Evolutionary conservation across 2,888 invertebrate species (phyloP).

Genomic region (Lasioglossum calceatum): DNA sequence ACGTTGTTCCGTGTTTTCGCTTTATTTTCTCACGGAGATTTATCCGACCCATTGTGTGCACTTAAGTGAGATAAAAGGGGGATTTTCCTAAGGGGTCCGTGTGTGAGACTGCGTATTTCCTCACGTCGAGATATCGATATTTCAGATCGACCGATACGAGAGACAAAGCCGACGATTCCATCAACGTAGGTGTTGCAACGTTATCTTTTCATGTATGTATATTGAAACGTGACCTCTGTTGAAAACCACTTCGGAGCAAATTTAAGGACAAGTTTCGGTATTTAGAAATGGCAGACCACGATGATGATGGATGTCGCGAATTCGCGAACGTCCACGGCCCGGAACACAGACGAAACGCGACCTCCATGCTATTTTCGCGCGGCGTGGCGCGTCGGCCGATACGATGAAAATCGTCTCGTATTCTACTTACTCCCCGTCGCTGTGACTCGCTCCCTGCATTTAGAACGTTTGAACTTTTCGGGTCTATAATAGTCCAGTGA

Average conservation of each 20-base stretch:
- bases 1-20: neutral
- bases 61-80: neutral
- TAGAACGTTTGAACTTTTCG: constrained; percentile 34
- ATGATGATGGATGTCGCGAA: neutral
- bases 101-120: neutral
- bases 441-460: constrained; percentile 28
- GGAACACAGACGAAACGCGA: constrained; percentile 23
- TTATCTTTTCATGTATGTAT: neutral
- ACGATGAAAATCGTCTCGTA: constrained; percentile 50
- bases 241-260: neutral
- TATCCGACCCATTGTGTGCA: neutral
- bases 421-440: constrained; percentile 41
- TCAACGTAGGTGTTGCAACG: neutral
- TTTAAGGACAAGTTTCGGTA: neutral
- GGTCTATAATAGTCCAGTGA: constrained; percentile 52
- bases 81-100: neutral
- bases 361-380: constrained; percentile 55
- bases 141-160: neutral
- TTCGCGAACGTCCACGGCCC: neutral
- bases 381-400: constrained; percentile 23
- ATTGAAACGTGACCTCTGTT: neutral
- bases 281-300: neutral
- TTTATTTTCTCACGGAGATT: neutral
- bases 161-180: neutral
- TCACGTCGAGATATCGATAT: neutral